These are phyloP conservation scores for Cephus sareptanus DNA, from an alignment of 2,888 invertebrate genomes.

Conservation along the genomic window DNA sequence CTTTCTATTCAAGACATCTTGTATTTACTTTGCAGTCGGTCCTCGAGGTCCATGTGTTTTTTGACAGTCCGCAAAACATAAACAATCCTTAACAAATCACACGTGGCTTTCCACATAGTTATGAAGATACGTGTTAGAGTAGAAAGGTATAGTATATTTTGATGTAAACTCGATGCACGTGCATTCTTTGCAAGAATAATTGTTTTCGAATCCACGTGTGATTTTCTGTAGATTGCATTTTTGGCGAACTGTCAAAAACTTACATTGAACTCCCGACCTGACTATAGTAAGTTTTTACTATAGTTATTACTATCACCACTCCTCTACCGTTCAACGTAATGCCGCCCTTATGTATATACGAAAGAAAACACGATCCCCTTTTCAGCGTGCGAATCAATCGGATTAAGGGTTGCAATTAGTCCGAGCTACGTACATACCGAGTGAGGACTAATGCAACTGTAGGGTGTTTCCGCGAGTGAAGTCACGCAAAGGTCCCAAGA, in stretches of 20 bases:
- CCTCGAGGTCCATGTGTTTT: too few species aligned
- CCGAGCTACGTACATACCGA: background rate
- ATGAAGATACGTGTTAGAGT: too few species aligned
- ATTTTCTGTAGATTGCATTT: background rate
- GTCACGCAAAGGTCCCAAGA: conserved; percentile 28
- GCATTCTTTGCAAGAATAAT: too few species aligned
- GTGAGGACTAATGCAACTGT: background rate
- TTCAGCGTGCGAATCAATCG: background rate
- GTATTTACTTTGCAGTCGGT: background rate
- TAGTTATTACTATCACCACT: background rate
- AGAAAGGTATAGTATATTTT: too few species aligned
- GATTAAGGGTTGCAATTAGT: background rate
- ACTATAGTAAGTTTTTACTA: background rate
- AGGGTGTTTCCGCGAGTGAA: conserved; percentile 6
- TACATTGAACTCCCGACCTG: background rate
- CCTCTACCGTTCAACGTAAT: background rate
- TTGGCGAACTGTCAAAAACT: background rate
- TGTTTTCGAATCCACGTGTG: too few species aligned
- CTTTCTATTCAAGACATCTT: background rate
- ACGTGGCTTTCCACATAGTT: too few species aligned
- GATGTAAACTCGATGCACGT: too few species aligned
- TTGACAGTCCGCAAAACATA: too few species aligned
- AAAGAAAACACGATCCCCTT: background rate
- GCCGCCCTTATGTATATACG: background rate
- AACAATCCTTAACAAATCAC: background rate